These are phyloP conservation scores for Tinamus guttatus DNA, from an alignment of 2,113 vertebrate genomes.

Conservation along the genomic window DNA sequence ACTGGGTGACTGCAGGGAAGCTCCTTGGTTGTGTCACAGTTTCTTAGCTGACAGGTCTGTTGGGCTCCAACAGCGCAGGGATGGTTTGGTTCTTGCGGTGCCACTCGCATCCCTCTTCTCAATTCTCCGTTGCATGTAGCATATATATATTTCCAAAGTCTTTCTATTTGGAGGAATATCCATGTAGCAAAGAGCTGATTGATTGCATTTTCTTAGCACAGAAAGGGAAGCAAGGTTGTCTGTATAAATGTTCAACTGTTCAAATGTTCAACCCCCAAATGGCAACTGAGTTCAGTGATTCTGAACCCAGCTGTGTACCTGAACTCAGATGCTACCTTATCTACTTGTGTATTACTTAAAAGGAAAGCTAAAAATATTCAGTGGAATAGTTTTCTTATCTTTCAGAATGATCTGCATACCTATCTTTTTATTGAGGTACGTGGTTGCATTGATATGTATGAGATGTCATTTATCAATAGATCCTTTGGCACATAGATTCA, in stretches of 20 bases:
- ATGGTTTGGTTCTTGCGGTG: background rate
- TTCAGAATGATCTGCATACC: conserved; percentile 29
- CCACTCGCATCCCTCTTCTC: background rate
- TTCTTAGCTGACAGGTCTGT: background rate
- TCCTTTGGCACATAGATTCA: conserved; percentile 18
- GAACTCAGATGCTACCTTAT: conserved; percentile 3
- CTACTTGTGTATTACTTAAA: conserved; percentile 42
- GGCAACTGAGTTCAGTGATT: no score
- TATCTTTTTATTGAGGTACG: conserved; percentile 14
- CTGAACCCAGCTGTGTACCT: background rate
- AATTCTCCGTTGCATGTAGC: background rate
- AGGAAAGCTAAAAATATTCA: conserved; percentile 26
- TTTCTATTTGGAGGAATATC: background rate
- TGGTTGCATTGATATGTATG: background rate
- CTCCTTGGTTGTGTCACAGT: background rate
- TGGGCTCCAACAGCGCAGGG: background rate
- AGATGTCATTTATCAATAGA: conserved; percentile 37
- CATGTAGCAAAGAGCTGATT: background rate
- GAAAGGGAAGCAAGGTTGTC: background rate
- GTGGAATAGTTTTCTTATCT: conserved; percentile 56
- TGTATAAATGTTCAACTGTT: background rate
- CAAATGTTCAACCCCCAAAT: no score
- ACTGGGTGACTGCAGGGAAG: background rate
- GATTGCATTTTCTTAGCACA: background rate
- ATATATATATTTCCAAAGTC: background rate